These are phyloP conservation scores for Petrocephalus microphthalmus DNA, from an alignment of 2,113 vertebrate species.

Conservation along the genomic window DNA sequence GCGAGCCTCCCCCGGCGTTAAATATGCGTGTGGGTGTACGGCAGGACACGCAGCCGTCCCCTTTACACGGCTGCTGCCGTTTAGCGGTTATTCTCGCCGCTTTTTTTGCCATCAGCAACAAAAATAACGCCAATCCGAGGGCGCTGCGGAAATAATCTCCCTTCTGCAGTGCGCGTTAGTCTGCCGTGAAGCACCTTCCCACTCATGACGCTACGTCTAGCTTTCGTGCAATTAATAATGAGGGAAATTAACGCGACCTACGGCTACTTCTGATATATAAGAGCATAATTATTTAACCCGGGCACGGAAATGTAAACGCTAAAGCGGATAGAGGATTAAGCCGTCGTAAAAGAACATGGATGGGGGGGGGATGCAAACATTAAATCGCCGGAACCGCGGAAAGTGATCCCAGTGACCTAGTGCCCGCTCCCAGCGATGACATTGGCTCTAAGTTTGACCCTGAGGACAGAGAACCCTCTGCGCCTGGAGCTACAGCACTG, in stretches of 20 bases:
- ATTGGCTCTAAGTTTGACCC: conserved; percentile 7
- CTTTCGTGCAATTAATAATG: conserved; percentile 4
- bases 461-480: background rate
- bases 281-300: background rate
- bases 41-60: background rate
- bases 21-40: background rate
- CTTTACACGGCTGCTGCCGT: background rate
- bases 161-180: background rate
- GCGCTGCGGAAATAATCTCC: background rate
- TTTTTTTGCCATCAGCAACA: background rate
- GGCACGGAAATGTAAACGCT: background rate
- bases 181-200: background rate
- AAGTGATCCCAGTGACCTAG: background rate
- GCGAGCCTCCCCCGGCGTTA: background rate
- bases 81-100: no score
- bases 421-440: background rate
- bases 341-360: background rate
- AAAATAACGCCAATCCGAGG: background rate
- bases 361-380: background rate
- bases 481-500: background rate
- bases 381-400: background rate
- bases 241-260: background rate
- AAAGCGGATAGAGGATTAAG: background rate
- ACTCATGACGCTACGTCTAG: background rate
- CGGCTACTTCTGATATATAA: background rate